These are phyloP conservation scores for Paramormyrops kingsleyae DNA, from an alignment of 2,113 vertebrate species.

Conservation along the genomic window DNA sequence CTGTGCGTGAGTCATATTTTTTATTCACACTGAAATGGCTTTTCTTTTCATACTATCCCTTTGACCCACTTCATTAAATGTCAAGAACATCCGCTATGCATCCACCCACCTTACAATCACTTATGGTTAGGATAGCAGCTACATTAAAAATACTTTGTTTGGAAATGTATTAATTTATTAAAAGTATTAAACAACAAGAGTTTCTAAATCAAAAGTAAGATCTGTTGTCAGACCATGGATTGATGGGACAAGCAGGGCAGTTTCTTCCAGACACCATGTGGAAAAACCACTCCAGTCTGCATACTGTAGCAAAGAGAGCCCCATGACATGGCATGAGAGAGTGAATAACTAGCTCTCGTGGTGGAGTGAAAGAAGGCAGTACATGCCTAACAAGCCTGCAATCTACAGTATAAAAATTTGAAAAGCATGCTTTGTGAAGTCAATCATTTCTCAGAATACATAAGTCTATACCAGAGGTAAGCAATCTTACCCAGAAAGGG, in stretches of 20 bases:
- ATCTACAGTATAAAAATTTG: background rate
- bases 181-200: too few relatives aligned
- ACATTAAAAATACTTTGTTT: too few relatives aligned
- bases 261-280: background rate
- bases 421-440: background rate
- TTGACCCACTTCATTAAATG: background rate
- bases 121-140: too few relatives aligned
- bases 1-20: background rate
- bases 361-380: too few relatives aligned
- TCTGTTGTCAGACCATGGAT: background rate
- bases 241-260: background rate
- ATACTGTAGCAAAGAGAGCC: too few relatives aligned
- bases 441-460: background rate
- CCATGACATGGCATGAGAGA: too few relatives aligned
- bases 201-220: too few relatives aligned
- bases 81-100: background rate
- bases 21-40: background rate
- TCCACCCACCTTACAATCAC: background rate
- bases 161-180: too few relatives aligned
- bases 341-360: too few relatives aligned
- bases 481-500: background rate
- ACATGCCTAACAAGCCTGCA: background rate
- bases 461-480: background rate
- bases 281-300: background rate
- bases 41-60: background rate